Conservation (phyloP, 2,797 vertebrate species). For the Gambusia yucatana region DNA sequence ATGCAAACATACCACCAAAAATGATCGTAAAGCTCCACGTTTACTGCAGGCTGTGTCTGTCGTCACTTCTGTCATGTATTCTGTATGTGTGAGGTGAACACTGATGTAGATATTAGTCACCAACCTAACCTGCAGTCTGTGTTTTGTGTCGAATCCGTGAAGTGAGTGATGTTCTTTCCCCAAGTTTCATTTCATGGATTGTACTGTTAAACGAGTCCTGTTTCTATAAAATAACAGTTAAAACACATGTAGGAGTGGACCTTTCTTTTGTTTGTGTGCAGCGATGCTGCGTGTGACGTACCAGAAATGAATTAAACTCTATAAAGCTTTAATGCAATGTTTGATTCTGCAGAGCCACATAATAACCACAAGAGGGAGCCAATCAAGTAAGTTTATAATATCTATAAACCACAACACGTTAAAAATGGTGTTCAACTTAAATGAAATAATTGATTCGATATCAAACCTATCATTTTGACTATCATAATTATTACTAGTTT, state of each 20-base stretch:
- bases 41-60: conserved; percentile 36
- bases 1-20: conserved; percentile 62
- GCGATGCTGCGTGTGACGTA: background rate
- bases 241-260: conserved; percentile 30
- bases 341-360: background rate
- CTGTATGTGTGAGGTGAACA: conserved; percentile 42
- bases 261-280: background rate
- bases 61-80: conserved; percentile 33
- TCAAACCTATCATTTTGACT: background rate
- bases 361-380: background rate
- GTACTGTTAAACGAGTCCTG: conserved; percentile 59
- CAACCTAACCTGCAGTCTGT: conserved; percentile 44
- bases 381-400: background rate
- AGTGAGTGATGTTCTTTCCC: conserved; percentile 27
- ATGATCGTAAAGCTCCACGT: conserved; percentile 25
- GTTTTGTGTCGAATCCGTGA: conserved; percentile 42
- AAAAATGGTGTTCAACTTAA: background rate
- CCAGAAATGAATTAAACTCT: background rate
- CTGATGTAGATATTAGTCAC: conserved; percentile 60
- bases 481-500: too few species aligned
- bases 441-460: background rate
- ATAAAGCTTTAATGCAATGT: background rate
- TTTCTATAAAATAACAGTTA: conserved; percentile 72
- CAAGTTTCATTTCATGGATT: conserved; percentile 51
- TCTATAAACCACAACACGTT: background rate